Base-by-base conservation (phyloP, 2,888 invertebrate species). In the Helicoverpa assulta region DNA sequence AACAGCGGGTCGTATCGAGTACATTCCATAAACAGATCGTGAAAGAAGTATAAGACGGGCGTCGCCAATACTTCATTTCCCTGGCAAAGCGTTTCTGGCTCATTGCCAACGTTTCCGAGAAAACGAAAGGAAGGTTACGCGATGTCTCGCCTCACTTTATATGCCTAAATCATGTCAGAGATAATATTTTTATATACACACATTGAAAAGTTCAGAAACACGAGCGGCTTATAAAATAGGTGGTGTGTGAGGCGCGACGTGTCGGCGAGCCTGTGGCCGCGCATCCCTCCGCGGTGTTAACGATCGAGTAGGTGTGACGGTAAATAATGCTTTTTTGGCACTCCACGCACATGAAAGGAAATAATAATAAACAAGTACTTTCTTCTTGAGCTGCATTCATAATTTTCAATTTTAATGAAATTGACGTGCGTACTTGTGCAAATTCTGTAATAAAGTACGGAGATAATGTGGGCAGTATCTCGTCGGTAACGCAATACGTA, bases 141-240 rank as follows among this genome's bases (percentile, higher is more conserved):
- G 94, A 93, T 90, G 95, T 94, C 94, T 95, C 94, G 94, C 91
- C 91, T 89, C 91, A 89, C 91, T 94, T 92, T 93, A 94, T 93
- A 95, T 92, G 93, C 94, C 93, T 93, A 95, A 95, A 94, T 94
- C 90, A 93, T 92, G 89, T 91, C 90, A 86, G 86, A 91, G 88
- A 93, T 92, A 90, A 91, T 91, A 92, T 92, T 94, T 93, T 87
- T 82, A 89, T 84, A 87, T 82, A 81, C 84, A 86, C 84, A 83
- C 83, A 85, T 86, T 81, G 79, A 84, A 84, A 85, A 86, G 67
- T 63, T 63, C 82, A 84, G 83, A 82, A 82, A 85, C 80, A 82
- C 74, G 77, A 76, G 80, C 78, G 72, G 79, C 73, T 81, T 84
- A 85, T 84, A 80, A 85, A 81, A 85, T 85, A 85, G 82, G 80